Base-by-base conservation (phyloP, 2,113 vertebrate species). In the Rhinopomastus cyanomelas region DNA sequence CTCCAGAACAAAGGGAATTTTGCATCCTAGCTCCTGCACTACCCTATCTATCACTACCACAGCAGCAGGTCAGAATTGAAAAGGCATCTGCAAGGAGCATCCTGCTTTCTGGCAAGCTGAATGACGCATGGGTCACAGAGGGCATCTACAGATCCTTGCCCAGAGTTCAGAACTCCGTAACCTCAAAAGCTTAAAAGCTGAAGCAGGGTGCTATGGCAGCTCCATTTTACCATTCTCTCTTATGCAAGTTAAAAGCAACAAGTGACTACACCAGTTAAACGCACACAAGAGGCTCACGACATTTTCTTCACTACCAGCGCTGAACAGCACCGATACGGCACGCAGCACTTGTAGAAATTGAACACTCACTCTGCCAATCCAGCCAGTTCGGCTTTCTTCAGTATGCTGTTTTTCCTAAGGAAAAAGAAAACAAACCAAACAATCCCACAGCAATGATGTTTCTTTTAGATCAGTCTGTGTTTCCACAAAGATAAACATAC, bases 361-460 rank as follows among this genome's bases (percentile, higher is more conserved):
- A 90, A 55, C 21, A 98, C 99, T 98, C 97, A 99, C 99, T 94
- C 97, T 98, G 81, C 99, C 99, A 89, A 99, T 96, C 99, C 99
- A 99, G 88, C 99, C 99, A 6, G 98, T 98, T 76, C 34, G 81
- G 94, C 98, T 99, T 34, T 48, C 95, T 96, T 99, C 98, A 4
- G 92, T 95, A 86, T 82, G 95, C 4, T 96, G 89, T 82, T 95
- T 94, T 39, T 22, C 75, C 97, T 97, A 83, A 56, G 53, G 87
- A 92, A 7, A 14, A 75, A 61, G 95, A 92, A 86, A 87, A 42
- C 39, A 11, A 42, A n/a, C n/a, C 39, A 91, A 95, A 85, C 78
- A 90, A 83, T 46, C 48, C 78, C 37, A 81, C 75, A 81, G 84
- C 19, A 89, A 61, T 89, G 73, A 85, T 61, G 52, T 48, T 75